A percentile compares a stretch with the other conserved stretches of the same genome.
Evolutionary conservation across 1,140 invertebrate genomes (phyloP).

Genomic region (Andrena cerasifolii): DNA sequence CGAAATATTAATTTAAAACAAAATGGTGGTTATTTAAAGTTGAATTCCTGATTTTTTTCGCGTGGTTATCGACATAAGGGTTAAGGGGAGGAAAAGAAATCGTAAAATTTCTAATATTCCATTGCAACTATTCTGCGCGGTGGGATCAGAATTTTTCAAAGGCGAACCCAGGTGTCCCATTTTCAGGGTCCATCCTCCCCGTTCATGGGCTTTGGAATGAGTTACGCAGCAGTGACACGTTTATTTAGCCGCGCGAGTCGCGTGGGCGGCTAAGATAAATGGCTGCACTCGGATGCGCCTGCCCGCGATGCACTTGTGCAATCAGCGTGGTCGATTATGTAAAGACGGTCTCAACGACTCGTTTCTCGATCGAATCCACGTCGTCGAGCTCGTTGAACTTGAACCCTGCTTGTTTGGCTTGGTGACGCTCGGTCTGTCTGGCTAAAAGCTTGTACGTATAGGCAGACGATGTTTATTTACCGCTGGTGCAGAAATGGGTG

Average conservation of each 20-base stretch:
- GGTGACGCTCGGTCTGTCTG: too few relatives aligned
- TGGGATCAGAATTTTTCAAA: slow-evolving; percentile 6
- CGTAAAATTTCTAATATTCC: too few relatives aligned
- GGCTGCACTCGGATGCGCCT: slow-evolving; percentile 23
- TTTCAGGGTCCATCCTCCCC: slow-evolving; percentile 22
- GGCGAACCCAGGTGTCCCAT: slow-evolving; percentile 32
- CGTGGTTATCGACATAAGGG: too few relatives aligned
- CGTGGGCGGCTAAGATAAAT: slow-evolving; percentile 44
- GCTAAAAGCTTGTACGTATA: too few relatives aligned
- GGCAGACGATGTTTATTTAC: too few relatives aligned
- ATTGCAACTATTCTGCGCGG: too few relatives aligned
- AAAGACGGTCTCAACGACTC: not conserved
- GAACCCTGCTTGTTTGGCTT: not conserved
- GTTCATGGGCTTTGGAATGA: slow-evolving; percentile 9
- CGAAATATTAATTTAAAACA: too few relatives aligned
- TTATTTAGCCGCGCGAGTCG: slow-evolving; percentile 30
- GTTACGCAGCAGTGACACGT: slow-evolving; percentile 42
- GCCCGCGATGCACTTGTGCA: slow-evolving; percentile 31
- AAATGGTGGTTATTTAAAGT: too few relatives aligned
- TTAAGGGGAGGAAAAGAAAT: too few relatives aligned
- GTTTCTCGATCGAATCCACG: not conserved
- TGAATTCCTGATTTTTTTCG: too few relatives aligned
- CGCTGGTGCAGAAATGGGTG: too few relatives aligned
- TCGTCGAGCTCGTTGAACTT: not conserved
- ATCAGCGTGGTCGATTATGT: slow-evolving; percentile 11